Evolutionary conservation across 2,888 invertebrate genomes (phyloP).

Genomic region (Capitulum mitella): DNA sequence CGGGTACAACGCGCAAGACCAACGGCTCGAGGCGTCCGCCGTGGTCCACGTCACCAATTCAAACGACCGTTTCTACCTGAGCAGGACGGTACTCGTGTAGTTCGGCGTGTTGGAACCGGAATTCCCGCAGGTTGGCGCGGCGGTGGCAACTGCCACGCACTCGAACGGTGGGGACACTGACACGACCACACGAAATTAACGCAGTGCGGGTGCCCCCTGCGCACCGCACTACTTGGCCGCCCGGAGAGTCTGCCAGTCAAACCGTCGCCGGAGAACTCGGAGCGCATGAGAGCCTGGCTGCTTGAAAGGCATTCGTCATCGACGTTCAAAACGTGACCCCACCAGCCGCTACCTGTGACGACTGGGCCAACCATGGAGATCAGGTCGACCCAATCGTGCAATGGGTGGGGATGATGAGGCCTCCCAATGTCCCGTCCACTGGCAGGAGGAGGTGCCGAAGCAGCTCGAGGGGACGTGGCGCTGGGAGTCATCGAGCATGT

Average conservation of each 20-base stretch:
- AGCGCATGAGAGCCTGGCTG: constrained; percentile 28
- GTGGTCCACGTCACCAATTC: too few relatives aligned
- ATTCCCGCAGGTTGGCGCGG: constrained; percentile 27
- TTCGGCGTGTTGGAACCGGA: constrained; percentile 26
- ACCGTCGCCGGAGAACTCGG: constrained; percentile 15
- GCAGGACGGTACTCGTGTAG: not conserved
- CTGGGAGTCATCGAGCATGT: too few relatives aligned
- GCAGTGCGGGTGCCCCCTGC: constrained; percentile 23
- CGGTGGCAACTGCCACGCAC: not conserved
- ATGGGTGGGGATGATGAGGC: too few relatives aligned
- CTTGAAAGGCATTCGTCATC: constrained; percentile 26
- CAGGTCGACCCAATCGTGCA: not conserved
- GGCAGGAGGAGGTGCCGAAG: too few relatives aligned
- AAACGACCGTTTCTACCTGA: too few relatives aligned
- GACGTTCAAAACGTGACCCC: constrained; percentile 27
- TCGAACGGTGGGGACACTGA: too few relatives aligned
- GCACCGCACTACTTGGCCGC: constrained; percentile 22
- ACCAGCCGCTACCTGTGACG: constrained; percentile 28
- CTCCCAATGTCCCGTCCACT: too few relatives aligned
- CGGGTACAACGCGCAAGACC: too few relatives aligned
- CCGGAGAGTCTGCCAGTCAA: not conserved
- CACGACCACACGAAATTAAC: too few relatives aligned
- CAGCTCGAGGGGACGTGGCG: too few relatives aligned
- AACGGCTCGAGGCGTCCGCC: too few relatives aligned
- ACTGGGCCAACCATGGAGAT: constrained; percentile 24